Evolutionary conservation across 2,113 vertebrate genomes (phyloP).

Genomic region (Bothrops jararaca): DNA sequence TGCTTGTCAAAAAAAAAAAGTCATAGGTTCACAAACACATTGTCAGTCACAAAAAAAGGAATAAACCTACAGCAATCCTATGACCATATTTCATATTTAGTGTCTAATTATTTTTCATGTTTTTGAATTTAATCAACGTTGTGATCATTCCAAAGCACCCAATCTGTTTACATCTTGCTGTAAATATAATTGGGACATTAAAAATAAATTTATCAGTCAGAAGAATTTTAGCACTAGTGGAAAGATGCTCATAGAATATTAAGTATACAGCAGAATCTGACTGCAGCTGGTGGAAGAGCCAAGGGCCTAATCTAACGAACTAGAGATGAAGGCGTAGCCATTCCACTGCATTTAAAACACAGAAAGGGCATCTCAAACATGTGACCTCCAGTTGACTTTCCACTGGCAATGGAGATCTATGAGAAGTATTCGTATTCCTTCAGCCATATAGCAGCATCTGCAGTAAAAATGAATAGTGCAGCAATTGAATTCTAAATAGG

Average conservation of each 20-base stretch:
- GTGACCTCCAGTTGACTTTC: not conserved
- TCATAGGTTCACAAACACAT: not conserved
- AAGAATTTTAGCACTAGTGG: not conserved
- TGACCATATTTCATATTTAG: not conserved
- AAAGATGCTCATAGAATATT: not conserved
- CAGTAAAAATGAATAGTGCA: not conserved
- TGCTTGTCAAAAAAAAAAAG: not conserved
- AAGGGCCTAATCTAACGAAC: not conserved
- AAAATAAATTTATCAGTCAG: slow-evolving; percentile 15
- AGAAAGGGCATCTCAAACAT: not conserved
- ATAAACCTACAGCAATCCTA: not conserved
- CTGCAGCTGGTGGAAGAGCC: not conserved
- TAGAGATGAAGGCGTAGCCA: not conserved
- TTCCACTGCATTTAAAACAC: not conserved
- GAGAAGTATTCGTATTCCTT: not conserved
- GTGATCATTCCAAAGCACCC: not conserved
- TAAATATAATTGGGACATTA: not conserved
- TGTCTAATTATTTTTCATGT: slow-evolving; percentile 1
- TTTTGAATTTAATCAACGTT: not conserved
- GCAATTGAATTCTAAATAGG: not conserved
- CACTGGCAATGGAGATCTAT: not conserved
- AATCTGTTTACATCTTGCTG: not conserved
- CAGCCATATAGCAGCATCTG: not conserved
- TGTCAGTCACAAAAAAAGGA: not conserved
- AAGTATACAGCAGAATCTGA: not conserved